Evolutionary conservation across 1,140 invertebrate genomes (phyloP), one percentile per base, ranked within the genome.

Genomic region (Drosophila bocki): DNA sequence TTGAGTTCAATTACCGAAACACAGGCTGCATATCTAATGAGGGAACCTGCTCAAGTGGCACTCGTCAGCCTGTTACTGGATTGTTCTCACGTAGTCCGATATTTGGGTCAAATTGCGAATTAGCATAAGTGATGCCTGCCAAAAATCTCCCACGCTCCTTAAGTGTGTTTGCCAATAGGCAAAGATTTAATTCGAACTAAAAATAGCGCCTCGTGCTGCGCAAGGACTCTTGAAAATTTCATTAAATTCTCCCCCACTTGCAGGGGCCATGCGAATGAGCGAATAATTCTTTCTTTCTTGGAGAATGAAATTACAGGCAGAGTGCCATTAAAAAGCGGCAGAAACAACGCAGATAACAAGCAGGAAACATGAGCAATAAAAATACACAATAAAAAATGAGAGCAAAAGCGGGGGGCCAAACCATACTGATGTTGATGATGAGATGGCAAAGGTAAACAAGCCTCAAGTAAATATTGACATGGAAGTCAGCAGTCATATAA

Each of bases 51-150:
- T 63, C 33, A 13, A 63, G 60, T 68, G 65, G 29, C 69, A 50
- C 45, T 74, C 44, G 48, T 35, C 29, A 17, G 57, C 29, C 47
- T 67, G 47, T 56, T 32, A 57, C 51, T 60, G 65, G 56, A 60
- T 80, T 70, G 65, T 75, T 62, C 62, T 47, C 75, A 69, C 77
- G 44, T 62, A 75, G 61, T 54, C 45, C 64, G 45, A 45, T 80
- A 88, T 87, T 84, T 87, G 76, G 84, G 84, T 87, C 84, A 87
- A 48, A 87, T 58, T 80, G 57, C 22, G 54, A 88, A 87, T 87
- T 83, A 88, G 84, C 80, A 83, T 88, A 71, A 71, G 75, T 78
- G 74, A 44, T 61, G 58, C 50, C 64, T 67, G 8, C 37, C 26
- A 26, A n/a, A 48, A 48, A 35, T 63, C 35, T 50, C 13, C 45